Evolutionary conservation across 2,797 vertebrate genomes (phyloP).

Genomic region (Myiotriccus ornatus): DNA sequence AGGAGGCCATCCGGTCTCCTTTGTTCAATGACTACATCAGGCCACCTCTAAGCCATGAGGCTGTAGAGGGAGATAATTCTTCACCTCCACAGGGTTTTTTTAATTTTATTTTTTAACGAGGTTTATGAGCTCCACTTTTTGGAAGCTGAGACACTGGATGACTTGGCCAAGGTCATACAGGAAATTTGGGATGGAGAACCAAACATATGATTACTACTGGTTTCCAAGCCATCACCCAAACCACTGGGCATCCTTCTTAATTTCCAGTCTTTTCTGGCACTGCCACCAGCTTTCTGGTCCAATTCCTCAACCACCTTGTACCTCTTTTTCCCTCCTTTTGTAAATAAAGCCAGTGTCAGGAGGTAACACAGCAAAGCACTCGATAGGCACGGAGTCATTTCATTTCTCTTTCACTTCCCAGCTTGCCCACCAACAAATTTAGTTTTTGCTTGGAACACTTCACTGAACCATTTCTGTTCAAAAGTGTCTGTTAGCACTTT

Average conservation of each 20-base stretch:
- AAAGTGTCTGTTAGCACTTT: slow-evolving; percentile 45
- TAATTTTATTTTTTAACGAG: neutral
- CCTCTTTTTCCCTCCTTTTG: neutral
- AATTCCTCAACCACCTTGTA: neutral
- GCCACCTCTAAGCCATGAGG: neutral
- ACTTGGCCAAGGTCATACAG: neutral
- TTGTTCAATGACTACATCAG: neutral
- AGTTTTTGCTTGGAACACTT: slow-evolving; percentile 16
- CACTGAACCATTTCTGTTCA: neutral
- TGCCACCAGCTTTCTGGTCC: neutral
- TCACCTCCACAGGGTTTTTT: neutral
- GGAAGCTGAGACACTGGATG: slow-evolving; percentile 2
- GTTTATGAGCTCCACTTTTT: neutral
- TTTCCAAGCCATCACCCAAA: slow-evolving; percentile 10
- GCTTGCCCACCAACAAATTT: neutral
- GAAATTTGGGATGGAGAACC: slow-evolving; percentile 33
- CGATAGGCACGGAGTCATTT: neutral
- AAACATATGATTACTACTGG: slow-evolving; percentile 22
- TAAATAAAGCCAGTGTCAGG: neutral
- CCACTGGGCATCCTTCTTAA: slow-evolving; percentile 38
- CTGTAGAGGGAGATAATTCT: neutral
- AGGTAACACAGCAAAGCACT: neutral
- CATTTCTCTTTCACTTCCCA: neutral
- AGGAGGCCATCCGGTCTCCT: neutral
- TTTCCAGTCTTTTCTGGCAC: slow-evolving; percentile 39